A percentile compares a stretch with the other conserved stretches of the same genome.
Conservation (phyloP, 2,888 invertebrate genomes). For the Drosophila kambysellisi region DNA sequence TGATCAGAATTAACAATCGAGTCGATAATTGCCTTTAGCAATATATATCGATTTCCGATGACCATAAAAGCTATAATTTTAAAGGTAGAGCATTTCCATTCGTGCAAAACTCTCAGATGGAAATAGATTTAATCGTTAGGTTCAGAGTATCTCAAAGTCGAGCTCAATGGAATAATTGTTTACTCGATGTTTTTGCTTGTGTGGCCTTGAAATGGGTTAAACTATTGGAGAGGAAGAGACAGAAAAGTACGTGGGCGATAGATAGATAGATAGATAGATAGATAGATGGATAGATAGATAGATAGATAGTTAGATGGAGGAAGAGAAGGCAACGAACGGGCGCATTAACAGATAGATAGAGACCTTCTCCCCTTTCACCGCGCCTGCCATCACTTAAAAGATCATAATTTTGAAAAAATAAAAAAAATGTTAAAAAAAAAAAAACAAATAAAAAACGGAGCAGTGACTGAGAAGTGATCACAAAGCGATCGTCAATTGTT, state of each 20-base stretch:
- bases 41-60: background rate
- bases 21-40: background rate
- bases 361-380: background rate
- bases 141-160: background rate
- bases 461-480: constrained; percentile 19
- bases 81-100: background rate
- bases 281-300: background rate
- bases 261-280: background rate
- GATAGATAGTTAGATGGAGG: background rate
- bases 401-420: background rate
- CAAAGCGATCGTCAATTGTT: constrained; percentile 35
- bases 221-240: background rate
- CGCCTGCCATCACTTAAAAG: background rate
- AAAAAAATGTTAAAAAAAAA: constrained; percentile 27
- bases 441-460: constrained; percentile 14
- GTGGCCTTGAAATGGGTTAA: constrained; percentile 35
- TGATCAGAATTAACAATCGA: background rate
- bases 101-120: background rate
- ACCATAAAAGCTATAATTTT: background rate
- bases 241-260: background rate
- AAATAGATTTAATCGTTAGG: no score
- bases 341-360: background rate
- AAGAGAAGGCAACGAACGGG: background rate
- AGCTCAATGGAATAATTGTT: no score
- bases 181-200: background rate